These are phyloP conservation scores for Leptinotarsa juncta DNA, from an alignment of 2,888 invertebrate genomes.

Conservation along the genomic window DNA sequence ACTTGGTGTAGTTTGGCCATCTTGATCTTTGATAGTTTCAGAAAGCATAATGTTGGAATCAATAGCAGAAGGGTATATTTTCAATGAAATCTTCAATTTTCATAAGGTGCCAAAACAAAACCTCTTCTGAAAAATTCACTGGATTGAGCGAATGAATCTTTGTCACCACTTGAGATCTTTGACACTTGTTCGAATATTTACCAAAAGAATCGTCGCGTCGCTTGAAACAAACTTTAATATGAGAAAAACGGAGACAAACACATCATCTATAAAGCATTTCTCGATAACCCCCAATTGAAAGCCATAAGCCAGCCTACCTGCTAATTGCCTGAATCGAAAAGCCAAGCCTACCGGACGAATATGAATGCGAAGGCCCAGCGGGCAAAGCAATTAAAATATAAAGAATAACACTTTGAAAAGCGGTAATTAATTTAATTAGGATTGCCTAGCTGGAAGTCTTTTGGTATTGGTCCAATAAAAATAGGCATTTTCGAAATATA, in stretches of 20 bases:
- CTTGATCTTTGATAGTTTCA: no score
- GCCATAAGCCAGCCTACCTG: constrained; percentile 29
- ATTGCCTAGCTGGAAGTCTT: constrained; percentile 39
- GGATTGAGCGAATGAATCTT: no score
- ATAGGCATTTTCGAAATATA: not conserved
- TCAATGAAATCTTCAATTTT: no score
- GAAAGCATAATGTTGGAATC: no score
- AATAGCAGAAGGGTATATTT: no score
- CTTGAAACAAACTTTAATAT: no score
- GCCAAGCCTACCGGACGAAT: constrained; percentile 32
- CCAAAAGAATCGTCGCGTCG: no score
- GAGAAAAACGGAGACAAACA: not conserved
- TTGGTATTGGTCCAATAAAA: not conserved
- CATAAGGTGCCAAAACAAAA: no score
- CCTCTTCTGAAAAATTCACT: no score
- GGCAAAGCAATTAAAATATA: constrained; percentile 40
- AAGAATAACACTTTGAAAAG: constrained; percentile 40
- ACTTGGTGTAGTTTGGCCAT: no score
- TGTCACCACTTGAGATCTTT: no score
- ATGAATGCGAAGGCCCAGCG: constrained; percentile 35
- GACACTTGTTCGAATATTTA: no score
- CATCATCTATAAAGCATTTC: not conserved
- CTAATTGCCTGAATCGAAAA: constrained; percentile 36
- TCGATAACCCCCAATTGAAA: constrained; percentile 1
- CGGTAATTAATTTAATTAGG: constrained; percentile 44